Conservation (phyloP, 2,113 vertebrate genomes). For the Malurus cyaneus region DNA sequence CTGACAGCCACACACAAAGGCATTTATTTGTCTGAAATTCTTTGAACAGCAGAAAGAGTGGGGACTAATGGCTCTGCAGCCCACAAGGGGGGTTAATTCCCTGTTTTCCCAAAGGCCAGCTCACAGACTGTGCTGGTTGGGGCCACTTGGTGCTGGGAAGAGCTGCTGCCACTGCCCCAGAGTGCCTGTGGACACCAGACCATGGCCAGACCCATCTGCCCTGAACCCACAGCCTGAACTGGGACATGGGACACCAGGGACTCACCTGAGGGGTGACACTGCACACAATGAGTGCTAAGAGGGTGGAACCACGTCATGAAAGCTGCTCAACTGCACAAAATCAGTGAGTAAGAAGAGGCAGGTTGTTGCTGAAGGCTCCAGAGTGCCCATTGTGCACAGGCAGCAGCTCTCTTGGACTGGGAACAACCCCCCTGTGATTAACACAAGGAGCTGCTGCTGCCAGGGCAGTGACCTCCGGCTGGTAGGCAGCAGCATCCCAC, state of each 20-base stretch:
- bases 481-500: not conserved
- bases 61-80: not conserved
- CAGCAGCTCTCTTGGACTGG: not conserved
- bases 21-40: not conserved
- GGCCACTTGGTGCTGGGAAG: not conserved
- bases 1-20: not conserved
- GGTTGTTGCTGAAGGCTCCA: not conserved
- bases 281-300: not conserved
- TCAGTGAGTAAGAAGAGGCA: not conserved
- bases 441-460: not conserved
- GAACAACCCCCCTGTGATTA: not conserved
- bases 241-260: not conserved
- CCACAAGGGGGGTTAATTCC: fast-evolving
- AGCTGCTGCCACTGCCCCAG: not conserved
- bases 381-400: not conserved
- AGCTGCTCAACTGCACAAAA: not conserved
- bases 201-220: not conserved
- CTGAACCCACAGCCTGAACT: not conserved
- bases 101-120: not conserved
- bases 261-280: not conserved
- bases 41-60: not conserved
- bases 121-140: not conserved
- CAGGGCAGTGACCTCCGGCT: not conserved
- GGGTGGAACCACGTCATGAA: fast-evolving
- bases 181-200: fast-evolving